Evolutionary conservation across 1,140 invertebrate species (phyloP), one percentile per base, ranked within the genome.

Genomic region (roundworm (Caenorhabditis elegans)): DNA sequence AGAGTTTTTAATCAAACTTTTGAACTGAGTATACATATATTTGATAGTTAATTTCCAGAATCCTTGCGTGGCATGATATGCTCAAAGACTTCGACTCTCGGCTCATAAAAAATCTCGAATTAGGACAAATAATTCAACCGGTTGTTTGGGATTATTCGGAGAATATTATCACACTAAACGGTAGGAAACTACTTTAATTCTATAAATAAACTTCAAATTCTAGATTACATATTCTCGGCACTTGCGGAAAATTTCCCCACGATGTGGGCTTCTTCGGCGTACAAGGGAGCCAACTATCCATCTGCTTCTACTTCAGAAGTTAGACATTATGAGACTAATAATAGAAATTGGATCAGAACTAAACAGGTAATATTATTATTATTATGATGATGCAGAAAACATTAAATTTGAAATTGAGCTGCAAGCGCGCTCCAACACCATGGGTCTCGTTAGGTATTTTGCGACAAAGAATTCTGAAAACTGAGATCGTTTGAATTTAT

Each of bases 131-230:
- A 3, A 47, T 84, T 34, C 36, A 84, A 65, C 83, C 83, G 1
- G 83, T 84, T 31, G 83, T 84, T 26, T 84, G 83, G 83, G 83
- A 84, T 47, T 84, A 84, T 34, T 81, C 83, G 6, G 79, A 84
- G 31, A 81, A 82, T 19, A 81, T 84, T 46, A 24, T 82, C 15
- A 84, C 80, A 22, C 19, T 77, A 24, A 53, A 53, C n/a, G 79
- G 77, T 82, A n/a, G n/a, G n/a, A n/a, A n/a, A n/a, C 8, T 31
- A 10, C n/a, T 76, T 53, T 19, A 17, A 13, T 11, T 51, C n/a
- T n/a, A n/a, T n/a, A n/a, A n/a, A 10, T 60, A 24, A 24, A 22
- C 8, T 10, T 51, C 13, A 10, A 28, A 46, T 3, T 76, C 28
- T 28, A 83, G 82, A 80, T 22, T 65, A 70, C 26, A 77, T 80